Conservation (phyloP, 1,140 invertebrate species). For the Drosophila nikananu region DNA sequence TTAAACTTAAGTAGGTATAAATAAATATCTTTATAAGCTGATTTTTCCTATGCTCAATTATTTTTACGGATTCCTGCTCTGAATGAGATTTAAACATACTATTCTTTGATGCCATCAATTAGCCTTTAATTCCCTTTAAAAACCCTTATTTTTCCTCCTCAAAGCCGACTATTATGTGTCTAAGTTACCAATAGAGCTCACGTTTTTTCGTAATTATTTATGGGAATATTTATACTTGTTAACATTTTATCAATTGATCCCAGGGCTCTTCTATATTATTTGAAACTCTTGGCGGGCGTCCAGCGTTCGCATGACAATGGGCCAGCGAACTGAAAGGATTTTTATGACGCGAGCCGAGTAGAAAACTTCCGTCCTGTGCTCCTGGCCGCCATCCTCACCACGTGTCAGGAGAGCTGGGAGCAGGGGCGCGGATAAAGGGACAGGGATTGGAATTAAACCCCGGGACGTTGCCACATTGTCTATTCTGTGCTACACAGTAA, state of each 20-base stretch:
- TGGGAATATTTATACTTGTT: slow-evolving; percentile 15
- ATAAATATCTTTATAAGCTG: too few relatives aligned
- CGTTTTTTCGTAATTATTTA: slow-evolving; percentile 9
- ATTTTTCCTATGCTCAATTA: background rate
- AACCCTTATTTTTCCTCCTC: slow-evolving; percentile 1
- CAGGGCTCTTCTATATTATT: slow-evolving; percentile 13
- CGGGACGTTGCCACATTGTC: slow-evolving; percentile 53
- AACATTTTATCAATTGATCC: slow-evolving; percentile 28
- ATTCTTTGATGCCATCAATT: slow-evolving; percentile 6
- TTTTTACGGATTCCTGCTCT: background rate
- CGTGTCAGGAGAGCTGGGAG: slow-evolving; percentile 48
- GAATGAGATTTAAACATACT: background rate
- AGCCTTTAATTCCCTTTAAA: slow-evolving; percentile 11
- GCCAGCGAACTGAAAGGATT: slow-evolving; percentile 48
- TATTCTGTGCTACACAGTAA: slow-evolving; percentile 18
- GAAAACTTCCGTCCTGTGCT: slow-evolving; percentile 47
- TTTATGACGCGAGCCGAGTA: slow-evolving; percentile 52
- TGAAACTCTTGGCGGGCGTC: slow-evolving; percentile 58
- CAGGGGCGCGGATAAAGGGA: slow-evolving; percentile 20
- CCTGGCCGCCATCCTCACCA: slow-evolving; percentile 34
- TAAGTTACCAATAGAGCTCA: slow-evolving; percentile 14
- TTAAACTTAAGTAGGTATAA: too few relatives aligned
- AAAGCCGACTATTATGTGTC: slow-evolving; percentile 3
- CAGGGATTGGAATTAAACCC: slow-evolving; percentile 34
- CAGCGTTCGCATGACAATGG: slow-evolving; percentile 73